Evolutionary conservation across 1,140 invertebrate species (phyloP), one percentile per base, ranked within the genome.

Genomic region (Hyposmocoma kahamanoa): DNA sequence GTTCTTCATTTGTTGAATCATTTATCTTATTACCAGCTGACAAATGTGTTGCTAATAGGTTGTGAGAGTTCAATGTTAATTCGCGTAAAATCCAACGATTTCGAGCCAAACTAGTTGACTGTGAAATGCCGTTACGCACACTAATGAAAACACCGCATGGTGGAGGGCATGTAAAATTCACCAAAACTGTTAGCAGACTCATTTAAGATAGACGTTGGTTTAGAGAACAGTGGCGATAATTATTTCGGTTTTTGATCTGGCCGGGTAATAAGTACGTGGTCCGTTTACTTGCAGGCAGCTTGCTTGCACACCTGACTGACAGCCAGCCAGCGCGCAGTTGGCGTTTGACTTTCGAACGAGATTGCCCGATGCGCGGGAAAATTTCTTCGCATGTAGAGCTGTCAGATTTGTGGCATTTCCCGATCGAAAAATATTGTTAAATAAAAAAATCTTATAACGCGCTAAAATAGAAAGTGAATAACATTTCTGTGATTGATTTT

Each of bases 311-410:
- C 59, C 51, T 63, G 67, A 62, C 46, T 55, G 32, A 51, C 60
- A 55, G 62, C 59, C 62, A 59, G 50, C 47, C 54, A 32, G 53
- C 47, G 44, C 59, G 56, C 76, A 81, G 77, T 83, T 63, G 47
- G 57, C 74, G 74, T 72, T 75, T 73, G 76, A 73, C 79, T 83
- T 83, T 80, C 76, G 67, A 79, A 73, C 69, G 70, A 30, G 59
- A 50, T 55, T 44, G 55, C 46, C 52, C 45, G 62, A 54, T 53
- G 61, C 59, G 56, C 55, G 61, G 46, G 48, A 60, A 70, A 64
- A 56, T 36, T n/a, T n/a, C n/a, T n/a, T n/a, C n/a, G n/a, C n/a
- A n/a, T n/a, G n/a, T n/a, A n/a, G n/a, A n/a, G n/a, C n/a, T n/a
- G n/a, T n/a, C n/a, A n/a, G n/a, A n/a, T n/a, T n/a, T n/a, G n/a